phyloP scores from a whole-genome alignment of 2,113 vertebrate species.

The Prunella himalayana region DNA sequence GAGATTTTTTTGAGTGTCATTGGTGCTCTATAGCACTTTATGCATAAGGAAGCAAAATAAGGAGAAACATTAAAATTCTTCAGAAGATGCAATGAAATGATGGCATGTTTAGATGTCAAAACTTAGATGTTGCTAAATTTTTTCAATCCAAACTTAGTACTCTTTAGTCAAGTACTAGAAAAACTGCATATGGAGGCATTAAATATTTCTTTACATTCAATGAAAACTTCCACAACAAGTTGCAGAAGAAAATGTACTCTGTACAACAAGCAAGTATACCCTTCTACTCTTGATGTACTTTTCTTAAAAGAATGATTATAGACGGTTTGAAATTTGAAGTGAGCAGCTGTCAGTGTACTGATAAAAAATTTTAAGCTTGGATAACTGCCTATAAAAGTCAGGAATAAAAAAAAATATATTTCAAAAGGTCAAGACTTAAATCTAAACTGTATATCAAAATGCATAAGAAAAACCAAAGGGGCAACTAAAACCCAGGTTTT shows the following conservation, averaged over 20 bases:
- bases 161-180: neutral
- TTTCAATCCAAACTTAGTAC: neutral
- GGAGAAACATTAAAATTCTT: neutral
- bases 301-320: neutral
- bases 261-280: neutral
- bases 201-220: neutral
- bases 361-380: neutral
- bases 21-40: neutral
- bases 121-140: neutral
- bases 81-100: neutral
- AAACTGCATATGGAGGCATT: rapidly evolving
- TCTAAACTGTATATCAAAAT: neutral
- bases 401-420: neutral
- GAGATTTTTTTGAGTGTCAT: neutral
- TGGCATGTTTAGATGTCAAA: neutral
- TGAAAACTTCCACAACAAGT: neutral
- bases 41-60: neutral
- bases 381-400: neutral
- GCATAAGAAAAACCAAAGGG: neutral
- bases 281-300: neutral
- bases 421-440: neutral
- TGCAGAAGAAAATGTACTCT: neutral
- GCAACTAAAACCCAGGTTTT: neutral
- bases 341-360: neutral
- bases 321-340: neutral